These are phyloP conservation scores for Taeniopygia guttata DNA, from an alignment of 2,797 vertebrate genomes.

Conservation along the genomic window DNA sequence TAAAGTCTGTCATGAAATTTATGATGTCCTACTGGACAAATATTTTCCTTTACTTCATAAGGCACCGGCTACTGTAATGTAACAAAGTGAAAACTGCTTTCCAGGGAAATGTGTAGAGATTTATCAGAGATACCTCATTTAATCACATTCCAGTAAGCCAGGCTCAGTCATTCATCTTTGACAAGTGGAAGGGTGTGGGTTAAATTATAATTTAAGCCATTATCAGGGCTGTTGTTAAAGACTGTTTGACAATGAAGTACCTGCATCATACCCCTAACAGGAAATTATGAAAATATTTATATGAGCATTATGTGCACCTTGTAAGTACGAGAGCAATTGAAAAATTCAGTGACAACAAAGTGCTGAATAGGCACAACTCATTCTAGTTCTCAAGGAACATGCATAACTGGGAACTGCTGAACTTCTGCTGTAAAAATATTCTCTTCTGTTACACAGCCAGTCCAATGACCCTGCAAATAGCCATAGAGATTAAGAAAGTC, in stretches of 20 bases:
- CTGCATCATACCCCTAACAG: not conserved
- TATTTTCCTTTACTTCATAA: slow-evolving; percentile 56
- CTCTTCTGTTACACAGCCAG: not conserved
- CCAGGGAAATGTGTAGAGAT: slow-evolving; percentile 17
- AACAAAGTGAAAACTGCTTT: slow-evolving; percentile 50
- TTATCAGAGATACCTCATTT: slow-evolving; percentile 39
- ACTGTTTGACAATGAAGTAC: not conserved
- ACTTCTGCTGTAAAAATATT: not conserved
- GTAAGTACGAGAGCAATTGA: not conserved
- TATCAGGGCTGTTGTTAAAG: not conserved
- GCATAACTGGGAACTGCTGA: not conserved
- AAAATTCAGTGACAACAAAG: not conserved
- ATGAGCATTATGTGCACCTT: not conserved
- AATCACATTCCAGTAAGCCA: not conserved
- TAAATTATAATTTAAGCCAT: slow-evolving; percentile 10
- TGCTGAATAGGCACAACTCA: not conserved
- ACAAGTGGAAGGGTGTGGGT: not conserved
- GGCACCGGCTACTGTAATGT: slow-evolving; percentile 9
- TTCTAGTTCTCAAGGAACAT: not conserved
- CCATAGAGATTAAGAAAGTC: not conserved
- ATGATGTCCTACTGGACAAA: slow-evolving; percentile 31
- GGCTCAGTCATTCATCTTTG: not conserved
- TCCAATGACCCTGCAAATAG: not conserved
- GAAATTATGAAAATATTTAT: not conserved
- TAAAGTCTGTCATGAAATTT: slow-evolving; percentile 59